Evolutionary conservation across 2,113 vertebrate species (phyloP), one percentile per base, ranked within the genome.

Genomic region (Cichladusa arquata): DNA sequence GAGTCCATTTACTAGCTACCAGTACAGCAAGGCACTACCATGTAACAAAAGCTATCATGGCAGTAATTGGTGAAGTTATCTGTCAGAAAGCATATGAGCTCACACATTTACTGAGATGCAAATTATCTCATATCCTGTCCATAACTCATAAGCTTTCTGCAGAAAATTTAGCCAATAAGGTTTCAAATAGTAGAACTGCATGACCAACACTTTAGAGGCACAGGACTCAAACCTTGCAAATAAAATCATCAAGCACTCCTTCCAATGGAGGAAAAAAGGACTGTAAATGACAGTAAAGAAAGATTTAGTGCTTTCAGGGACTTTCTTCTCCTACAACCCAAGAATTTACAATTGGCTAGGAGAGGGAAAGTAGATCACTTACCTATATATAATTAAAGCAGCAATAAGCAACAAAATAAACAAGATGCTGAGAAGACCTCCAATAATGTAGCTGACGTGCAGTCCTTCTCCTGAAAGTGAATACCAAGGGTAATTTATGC

Each of bases 351-450:
- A 64, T 18, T 31, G 18, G 28, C 7, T 24, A n/a, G 8, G n/a
- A 6, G 28, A 23, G 16, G 3, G 6, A 33, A 29, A 28, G 62
- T 36, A 53, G 16, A 67, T 48, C 38, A 92, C 97, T 96, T 95
- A 99, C 99, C 99, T 99, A 97, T 99, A 99, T 74, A 99, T 98
- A 86, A 99, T 98, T 92, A 99, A 97, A 69, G 99, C 98, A 28
- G 98, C 98, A 28, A 99, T 99, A 92, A 99, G 97, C 93, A 99
- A 97, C 84, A 99, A 98, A 93, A 99, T 98, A 48, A 99, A 98
- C 93, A 99, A 97, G 85, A 99, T 96, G 54, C 99, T 99, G 82
- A 99, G 98, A 81, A 99, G 98, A 66, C 99, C 98, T 64, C 99
- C 99, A 19, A 99, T 98, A 94, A 99, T 97, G 19, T 99, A 99